phyloP scores from a whole-genome alignment of 1,140 invertebrate species.

The Steinernema khuongi region DNA sequence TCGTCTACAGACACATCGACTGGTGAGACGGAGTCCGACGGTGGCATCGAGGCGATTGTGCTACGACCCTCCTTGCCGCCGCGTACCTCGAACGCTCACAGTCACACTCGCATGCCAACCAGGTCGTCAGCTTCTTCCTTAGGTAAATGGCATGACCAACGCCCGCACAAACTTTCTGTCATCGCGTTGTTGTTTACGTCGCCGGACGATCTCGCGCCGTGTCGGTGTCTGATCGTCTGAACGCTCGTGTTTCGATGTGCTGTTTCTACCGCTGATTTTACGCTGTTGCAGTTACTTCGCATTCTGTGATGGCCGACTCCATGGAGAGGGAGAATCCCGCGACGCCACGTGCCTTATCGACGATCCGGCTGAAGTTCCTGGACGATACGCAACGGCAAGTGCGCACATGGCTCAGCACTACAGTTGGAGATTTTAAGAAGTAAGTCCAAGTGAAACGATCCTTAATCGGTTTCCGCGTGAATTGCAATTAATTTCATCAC shows the following conservation, averaged over 20 bases:
- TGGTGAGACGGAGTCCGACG: neutral
- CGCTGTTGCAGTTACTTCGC: neutral
- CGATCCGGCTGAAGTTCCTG: conserved; percentile 47
- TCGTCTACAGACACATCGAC: neutral
- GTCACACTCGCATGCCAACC: too few species aligned
- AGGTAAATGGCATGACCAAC: too few species aligned
- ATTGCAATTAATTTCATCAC: too few species aligned
- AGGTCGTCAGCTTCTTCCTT: too few species aligned
- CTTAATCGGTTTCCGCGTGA: too few species aligned
- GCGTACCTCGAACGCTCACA: neutral
- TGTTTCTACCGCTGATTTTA: neutral
- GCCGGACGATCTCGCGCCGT: neutral
- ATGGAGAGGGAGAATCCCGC: conserved; percentile 1
- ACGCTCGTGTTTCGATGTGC: neutral
- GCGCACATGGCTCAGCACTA: conserved; percentile 28
- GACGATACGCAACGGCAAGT: conserved; percentile 45
- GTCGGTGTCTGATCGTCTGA: neutral
- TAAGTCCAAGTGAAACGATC: conserved; percentile 24
- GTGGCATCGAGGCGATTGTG: neutral
- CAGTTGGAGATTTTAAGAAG: conserved; percentile 48
- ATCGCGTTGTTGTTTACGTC: neutral
- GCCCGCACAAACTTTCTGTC: neutral
- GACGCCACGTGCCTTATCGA: neutral
- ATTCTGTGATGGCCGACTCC: neutral
- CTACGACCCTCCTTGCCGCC: neutral